These are phyloP conservation scores for Ceuthmochares aereus DNA, from an alignment of 2,113 vertebrate species.

Conservation along the genomic window DNA sequence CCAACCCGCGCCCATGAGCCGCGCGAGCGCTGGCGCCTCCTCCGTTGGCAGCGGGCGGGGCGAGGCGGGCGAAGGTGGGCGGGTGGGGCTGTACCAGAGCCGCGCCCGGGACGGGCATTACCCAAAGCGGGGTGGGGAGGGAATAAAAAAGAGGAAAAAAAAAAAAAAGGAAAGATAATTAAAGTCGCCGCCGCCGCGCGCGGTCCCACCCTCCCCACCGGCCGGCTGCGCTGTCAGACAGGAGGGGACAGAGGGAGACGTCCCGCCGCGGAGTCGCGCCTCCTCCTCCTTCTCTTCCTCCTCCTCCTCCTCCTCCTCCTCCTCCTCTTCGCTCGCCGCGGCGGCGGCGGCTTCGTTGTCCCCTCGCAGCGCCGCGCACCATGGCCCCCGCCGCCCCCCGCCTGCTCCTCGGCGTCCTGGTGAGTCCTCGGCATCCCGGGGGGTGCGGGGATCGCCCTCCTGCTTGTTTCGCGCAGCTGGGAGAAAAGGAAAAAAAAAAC, in stretches of 20 bases:
- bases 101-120: not conserved
- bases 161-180: slow-evolving; percentile 35
- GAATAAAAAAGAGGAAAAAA: not conserved
- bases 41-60: too few species aligned
- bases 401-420: slow-evolving; percentile 67
- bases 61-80: too few species aligned
- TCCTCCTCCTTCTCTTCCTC: not conserved
- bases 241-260: slow-evolving; percentile 20
- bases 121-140: not conserved
- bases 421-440: slow-evolving; percentile 45
- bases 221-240: slow-evolving; percentile 21
- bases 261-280: not conserved
- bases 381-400: slow-evolving; percentile 66
- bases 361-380: not conserved
- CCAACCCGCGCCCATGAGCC: too few species aligned
- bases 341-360: not conserved
- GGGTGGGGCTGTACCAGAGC: not conserved
- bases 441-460: not conserved
- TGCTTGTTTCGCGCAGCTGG: not conserved
- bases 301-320: not conserved
- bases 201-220: slow-evolving; percentile 40
- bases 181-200: slow-evolving; percentile 24
- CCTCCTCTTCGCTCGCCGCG: not conserved
- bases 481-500: too few species aligned
- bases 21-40: too few species aligned